Percentiles rank a stretch among this genome's conserved stretches.
Conservation (phyloP, 2,113 vertebrate species). For the Anolis sagrei region DNA sequence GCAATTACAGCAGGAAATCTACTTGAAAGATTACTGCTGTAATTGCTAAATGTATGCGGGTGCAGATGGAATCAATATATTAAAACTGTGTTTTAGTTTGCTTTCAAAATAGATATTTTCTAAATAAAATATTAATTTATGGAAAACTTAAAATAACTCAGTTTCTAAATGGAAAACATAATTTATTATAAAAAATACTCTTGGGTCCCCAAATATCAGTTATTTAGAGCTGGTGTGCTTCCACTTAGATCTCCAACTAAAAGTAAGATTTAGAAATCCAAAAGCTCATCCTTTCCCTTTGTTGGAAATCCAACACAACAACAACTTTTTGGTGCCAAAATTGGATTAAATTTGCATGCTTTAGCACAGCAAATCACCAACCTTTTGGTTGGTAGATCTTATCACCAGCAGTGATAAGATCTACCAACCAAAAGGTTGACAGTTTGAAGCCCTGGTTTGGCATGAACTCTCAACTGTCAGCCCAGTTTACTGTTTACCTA, state of each 20-base stretch:
- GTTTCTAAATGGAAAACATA: too few species aligned
- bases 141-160: neutral
- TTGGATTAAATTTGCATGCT: neutral
- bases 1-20: neutral
- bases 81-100: neutral
- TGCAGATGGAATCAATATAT: neutral
- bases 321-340: neutral
- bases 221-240: neutral
- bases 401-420: too few species aligned
- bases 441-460: too few species aligned
- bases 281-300: neutral
- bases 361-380: too few species aligned
- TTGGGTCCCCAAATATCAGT: neutral
- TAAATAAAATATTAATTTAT: neutral
- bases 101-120: neutral
- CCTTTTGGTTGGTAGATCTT: too few species aligned
- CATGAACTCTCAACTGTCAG: too few species aligned
- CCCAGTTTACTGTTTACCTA: too few species aligned
- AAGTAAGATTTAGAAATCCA: neutral
- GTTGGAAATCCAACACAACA: neutral
- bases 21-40: neutral
- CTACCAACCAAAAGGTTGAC: too few species aligned
- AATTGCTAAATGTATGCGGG: neutral
- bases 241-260: neutral
- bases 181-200: too few species aligned